A percentile compares a stretch with the other conserved stretches of the same genome.
Conservation (phyloP, 2,797 vertebrate genomes). For the Anguilla marmorata region DNA sequence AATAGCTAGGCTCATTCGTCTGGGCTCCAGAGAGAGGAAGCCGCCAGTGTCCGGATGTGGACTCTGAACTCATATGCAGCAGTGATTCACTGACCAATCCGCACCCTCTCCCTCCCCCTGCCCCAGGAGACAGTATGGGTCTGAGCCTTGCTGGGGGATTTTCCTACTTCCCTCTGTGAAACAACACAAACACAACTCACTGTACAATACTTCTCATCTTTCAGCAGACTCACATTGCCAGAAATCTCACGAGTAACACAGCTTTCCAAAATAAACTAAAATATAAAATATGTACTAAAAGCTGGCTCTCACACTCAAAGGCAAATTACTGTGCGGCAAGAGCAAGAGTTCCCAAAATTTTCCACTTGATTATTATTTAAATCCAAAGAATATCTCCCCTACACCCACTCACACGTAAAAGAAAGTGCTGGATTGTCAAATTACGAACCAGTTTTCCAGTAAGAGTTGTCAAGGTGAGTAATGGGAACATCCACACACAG, state of each 20-base stretch:
- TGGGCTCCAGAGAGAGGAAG: conserved; percentile 24
- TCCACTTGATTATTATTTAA: conserved; percentile 1
- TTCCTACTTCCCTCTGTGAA: background rate
- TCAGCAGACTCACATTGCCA: conserved; percentile 40
- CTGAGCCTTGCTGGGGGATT: conserved; percentile 26
- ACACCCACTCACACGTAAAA: conserved; percentile 47
- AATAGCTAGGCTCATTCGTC: conserved; percentile 56
- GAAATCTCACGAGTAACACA: conserved; percentile 49
- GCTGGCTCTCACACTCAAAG: conserved; percentile 53
- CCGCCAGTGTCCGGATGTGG: conserved; percentile 2
- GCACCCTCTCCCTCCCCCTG: conserved; percentile 5
- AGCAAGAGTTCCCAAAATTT: conserved; percentile 49
- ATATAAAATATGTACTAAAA: conserved; percentile 63
- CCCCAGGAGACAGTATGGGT: conserved; percentile 5
- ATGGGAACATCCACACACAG: conserved; percentile 58
- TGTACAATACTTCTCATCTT: background rate
- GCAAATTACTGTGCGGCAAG: conserved; percentile 43
- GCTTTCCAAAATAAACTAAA: conserved; percentile 63
- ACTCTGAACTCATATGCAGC: background rate
- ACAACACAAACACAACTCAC: background rate
- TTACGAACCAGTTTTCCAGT: conserved; percentile 47
- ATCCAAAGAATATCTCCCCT: background rate
- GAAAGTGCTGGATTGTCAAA: conserved; percentile 57
- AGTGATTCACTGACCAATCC: conserved; percentile 17
- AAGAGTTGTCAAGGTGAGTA: conserved; percentile 47